Percentiles rank a stretch among this genome's conserved stretches.
Conservation (phyloP, 2,888 invertebrate species). For the Phaedon cochleariae region DNA sequence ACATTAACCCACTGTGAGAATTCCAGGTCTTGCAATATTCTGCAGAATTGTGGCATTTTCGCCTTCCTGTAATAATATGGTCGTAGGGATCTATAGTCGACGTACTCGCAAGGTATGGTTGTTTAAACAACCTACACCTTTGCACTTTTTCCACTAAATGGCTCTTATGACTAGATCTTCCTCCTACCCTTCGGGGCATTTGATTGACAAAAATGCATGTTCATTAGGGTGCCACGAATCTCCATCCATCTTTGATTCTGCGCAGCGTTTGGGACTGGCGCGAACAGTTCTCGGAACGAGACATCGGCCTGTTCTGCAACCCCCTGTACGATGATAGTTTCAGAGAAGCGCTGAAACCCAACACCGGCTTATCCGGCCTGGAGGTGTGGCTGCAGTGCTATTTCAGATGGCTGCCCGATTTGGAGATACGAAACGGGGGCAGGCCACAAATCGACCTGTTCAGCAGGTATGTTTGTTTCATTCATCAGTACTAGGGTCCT, state of each 20-base stretch:
- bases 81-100: too few relatives aligned
- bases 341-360: conserved; percentile 62
- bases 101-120: too few relatives aligned
- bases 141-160: too few relatives aligned
- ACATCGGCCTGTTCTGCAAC: conserved; percentile 84
- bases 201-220: too few relatives aligned
- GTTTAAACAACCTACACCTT: too few relatives aligned
- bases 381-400: conserved; percentile 90
- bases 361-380: conserved; percentile 66
- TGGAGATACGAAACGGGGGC: conserved; percentile 80
- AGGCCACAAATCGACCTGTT: conserved; percentile 68
- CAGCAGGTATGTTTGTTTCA: conserved; percentile 56
- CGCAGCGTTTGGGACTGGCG: conserved; percentile 92
- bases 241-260: conserved; percentile 65
- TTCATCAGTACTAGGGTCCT: too few relatives aligned
- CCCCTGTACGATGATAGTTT: conserved; percentile 72
- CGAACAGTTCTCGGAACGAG: conserved; percentile 84
- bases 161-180: too few relatives aligned
- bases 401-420: conserved; percentile 85
- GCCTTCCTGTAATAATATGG: too few relatives aligned
- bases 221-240: conserved; percentile 58
- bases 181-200: too few relatives aligned
- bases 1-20: too few relatives aligned
- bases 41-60: too few relatives aligned
- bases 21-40: too few relatives aligned